Evolutionary conservation across 2,888 invertebrate genomes (phyloP), one percentile per base, ranked within the genome.

Genomic region (Ophion ellenae): DNA sequence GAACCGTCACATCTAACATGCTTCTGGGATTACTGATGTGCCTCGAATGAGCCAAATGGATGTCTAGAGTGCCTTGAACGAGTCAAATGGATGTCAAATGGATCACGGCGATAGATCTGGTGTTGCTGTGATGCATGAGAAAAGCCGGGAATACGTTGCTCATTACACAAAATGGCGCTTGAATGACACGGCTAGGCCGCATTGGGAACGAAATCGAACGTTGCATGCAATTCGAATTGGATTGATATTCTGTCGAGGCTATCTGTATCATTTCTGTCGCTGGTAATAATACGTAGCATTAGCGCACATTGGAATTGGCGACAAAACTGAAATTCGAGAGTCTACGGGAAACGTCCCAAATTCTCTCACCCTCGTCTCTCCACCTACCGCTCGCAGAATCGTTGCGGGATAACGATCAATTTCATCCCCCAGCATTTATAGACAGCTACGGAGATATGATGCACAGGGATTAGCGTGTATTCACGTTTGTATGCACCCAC

Each of bases 321-420:
- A 57, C 36, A 17, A 77, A 77, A 66, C 82, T 57, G 71, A 73
- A 59, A 77, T 63, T 59, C 63, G 45, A 57, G 81, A 45, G 47
- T 47, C 59, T n/a, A 80, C 57, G 14, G 20, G 20, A 5, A 53
- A 47, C 17, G 47, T 76, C 59, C 66, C 24, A 64, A 32, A 17
- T 28, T 64, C 64, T 64, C 64, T 64, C 32, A 24, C 53, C 53
- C 81, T 76, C 64, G 14, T 57, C 64, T 73, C 59, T 71, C 32
- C 73, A 47, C 53, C 66, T 57, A 75, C 45, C 66, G 69, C 67
- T 70, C 57, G 45, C 66, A 70, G 69, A 24, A 76, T 47, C 75
- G 24, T 74, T 69, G 20, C 66, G 59, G 57, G 71, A 59, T 57
- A 73, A 83, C 82, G 71, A 83, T 83, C 82, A 83, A 83, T 77